These are phyloP conservation scores for Dicrurus megarhynchus DNA, from an alignment of 2,113 vertebrate species.

Conservation along the genomic window DNA sequence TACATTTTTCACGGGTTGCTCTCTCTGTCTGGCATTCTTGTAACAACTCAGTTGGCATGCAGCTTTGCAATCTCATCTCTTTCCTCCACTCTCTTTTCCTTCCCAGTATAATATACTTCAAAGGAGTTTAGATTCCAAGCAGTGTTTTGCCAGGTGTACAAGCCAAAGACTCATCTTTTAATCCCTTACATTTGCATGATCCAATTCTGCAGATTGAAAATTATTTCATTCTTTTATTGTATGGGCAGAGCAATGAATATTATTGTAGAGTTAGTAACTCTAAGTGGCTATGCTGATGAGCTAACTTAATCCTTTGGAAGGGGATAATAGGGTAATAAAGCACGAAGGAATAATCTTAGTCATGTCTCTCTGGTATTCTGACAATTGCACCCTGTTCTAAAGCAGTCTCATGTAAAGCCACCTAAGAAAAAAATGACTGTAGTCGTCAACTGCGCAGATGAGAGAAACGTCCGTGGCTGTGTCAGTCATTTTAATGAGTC, in stretches of 20 bases:
- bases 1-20: slow-evolving; percentile 58
- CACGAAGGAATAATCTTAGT: not conserved
- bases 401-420: slow-evolving; percentile 18
- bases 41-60: slow-evolving; percentile 56
- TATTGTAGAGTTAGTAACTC: slow-evolving; percentile 15
- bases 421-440: not conserved
- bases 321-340: slow-evolving; percentile 43
- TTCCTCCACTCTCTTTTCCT: not conserved
- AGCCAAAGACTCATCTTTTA: slow-evolving; percentile 53
- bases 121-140: slow-evolving; percentile 30
- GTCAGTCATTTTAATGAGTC: slow-evolving; percentile 67
- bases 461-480: not conserved
- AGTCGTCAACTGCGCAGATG: not conserved
- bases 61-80: slow-evolving; percentile 51
- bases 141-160: slow-evolving; percentile 55
- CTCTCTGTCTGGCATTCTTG: not conserved
- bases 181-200: not conserved
- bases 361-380: slow-evolving; percentile 23
- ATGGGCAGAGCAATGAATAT: not conserved
- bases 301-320: slow-evolving; percentile 21
- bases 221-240: slow-evolving; percentile 32
- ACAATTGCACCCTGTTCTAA: slow-evolving; percentile 18
- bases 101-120: slow-evolving; percentile 55
- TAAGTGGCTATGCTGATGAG: slow-evolving; percentile 29
- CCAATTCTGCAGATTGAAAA: slow-evolving; percentile 58